Percentiles rank a stretch among this genome's conserved stretches.
phyloP scores from a whole-genome alignment of 2,797 vertebrate genomes.

The Crenichthys baileyi region DNA sequence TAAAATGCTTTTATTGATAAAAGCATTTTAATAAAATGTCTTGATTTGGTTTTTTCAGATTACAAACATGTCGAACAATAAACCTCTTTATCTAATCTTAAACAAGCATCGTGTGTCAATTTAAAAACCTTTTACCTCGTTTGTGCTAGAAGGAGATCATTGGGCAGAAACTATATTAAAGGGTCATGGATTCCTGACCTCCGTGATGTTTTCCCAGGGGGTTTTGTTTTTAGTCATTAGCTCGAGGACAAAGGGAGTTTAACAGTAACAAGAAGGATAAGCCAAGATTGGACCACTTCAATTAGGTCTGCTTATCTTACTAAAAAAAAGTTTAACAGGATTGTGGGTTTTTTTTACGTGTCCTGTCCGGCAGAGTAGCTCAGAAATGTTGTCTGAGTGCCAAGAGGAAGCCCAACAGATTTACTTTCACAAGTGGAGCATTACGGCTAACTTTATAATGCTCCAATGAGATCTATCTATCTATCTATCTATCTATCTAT shows the following conservation, averaged over 20 bases:
- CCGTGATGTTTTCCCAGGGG: conserved; percentile 51
- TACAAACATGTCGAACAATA: too few species aligned
- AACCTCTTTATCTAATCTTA: background rate
- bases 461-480: too few species aligned
- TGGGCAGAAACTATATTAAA: background rate
- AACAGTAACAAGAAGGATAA: conserved; percentile 21
- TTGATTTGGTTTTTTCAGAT: too few species aligned
- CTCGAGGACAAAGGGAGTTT: conserved; percentile 36
- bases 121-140: background rate
- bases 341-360: too few species aligned
- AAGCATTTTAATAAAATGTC: too few species aligned
- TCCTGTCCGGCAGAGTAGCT: too few species aligned
- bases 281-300: background rate
- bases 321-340: background rate
- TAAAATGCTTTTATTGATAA: too few species aligned
- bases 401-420: too few species aligned
- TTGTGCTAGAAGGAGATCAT: background rate
- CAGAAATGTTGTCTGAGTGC: too few species aligned
- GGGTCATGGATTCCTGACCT: background rate
- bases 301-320: background rate
- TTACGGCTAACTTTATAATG: too few species aligned
- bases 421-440: too few species aligned
- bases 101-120: background rate
- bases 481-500: too few species aligned
- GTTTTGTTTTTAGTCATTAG: conserved; percentile 54